phyloP scores from a whole-genome alignment of 2,797 vertebrate species.

The Diceros bicornis region DNA sequence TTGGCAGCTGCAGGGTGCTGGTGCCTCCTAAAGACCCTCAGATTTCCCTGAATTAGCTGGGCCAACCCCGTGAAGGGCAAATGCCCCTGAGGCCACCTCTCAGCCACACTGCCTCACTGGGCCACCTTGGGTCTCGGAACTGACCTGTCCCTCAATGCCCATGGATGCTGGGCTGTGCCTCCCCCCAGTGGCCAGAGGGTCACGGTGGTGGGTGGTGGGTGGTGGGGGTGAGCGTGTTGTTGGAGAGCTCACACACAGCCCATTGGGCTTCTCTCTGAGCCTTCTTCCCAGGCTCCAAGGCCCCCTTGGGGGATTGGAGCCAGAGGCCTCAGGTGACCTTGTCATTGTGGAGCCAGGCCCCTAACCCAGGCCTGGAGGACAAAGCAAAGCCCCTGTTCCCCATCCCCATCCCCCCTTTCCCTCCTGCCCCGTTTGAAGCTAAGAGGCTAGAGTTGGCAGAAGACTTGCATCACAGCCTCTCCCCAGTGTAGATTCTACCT shows the following conservation, averaged over 20 bases:
- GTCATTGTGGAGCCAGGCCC: background rate
- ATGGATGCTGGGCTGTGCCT: background rate
- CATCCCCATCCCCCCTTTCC: background rate
- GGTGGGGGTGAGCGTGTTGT: background rate
- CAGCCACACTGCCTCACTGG: background rate
- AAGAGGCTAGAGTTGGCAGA: background rate
- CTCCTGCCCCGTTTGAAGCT: background rate
- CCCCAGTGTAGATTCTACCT: background rate
- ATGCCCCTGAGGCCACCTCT: background rate
- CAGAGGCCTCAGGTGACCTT: background rate
- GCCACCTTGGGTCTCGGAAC: background rate
- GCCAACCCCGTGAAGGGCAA: background rate
- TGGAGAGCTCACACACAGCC: background rate
- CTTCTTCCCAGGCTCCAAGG: background rate
- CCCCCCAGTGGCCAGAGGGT: slow-evolving; percentile 58
- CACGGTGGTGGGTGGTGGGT: background rate
- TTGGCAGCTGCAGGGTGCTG: background rate
- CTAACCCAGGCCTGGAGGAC: background rate
- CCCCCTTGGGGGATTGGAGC: background rate
- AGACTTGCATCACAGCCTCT: background rate
- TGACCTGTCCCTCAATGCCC: background rate
- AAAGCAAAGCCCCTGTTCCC: background rate
- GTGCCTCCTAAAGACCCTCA: background rate
- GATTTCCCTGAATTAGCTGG: background rate
- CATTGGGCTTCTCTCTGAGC: background rate